Conservation (phyloP, 2,888 invertebrate genomes). For the Gastrophysa polygoni region DNA sequence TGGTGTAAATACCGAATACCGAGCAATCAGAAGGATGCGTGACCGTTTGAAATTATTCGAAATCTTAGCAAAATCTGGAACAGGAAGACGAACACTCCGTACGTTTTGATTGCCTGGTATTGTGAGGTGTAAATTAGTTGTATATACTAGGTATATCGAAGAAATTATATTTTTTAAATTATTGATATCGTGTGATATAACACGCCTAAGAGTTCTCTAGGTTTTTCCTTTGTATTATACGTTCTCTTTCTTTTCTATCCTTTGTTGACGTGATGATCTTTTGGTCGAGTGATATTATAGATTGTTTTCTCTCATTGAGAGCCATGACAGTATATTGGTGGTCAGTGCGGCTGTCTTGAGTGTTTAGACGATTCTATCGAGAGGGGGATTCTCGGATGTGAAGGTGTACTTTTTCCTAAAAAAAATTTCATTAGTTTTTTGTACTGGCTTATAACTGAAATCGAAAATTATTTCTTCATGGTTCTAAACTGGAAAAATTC, state of each 20-base stretch:
- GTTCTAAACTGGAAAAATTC: too few species aligned
- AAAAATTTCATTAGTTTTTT: too few species aligned
- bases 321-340: conserved; percentile 30
- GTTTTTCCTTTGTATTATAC: conserved; percentile 30
- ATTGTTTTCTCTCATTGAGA: conserved; percentile 15
- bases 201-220: conserved; percentile 36
- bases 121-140: conserved; percentile 7
- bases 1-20: conserved; percentile 51
- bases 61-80: neutral
- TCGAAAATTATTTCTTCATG: too few species aligned
- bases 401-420: neutral
- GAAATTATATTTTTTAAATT: conserved; percentile 41
- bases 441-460: too few species aligned
- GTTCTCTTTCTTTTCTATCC: conserved; percentile 21
- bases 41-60: too few species aligned
- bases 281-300: conserved; percentile 32
- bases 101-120: neutral
- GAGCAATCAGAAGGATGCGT: neutral
- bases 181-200: conserved; percentile 36
- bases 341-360: conserved; percentile 18
- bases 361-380: conserved; percentile 11
- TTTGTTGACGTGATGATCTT: conserved; percentile 29
- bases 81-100: neutral
- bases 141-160: conserved; percentile 18
- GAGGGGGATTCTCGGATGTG: neutral